These are phyloP conservation scores for Cynopterus brachyotis DNA, from an alignment of 2,113 vertebrate genomes.

Conservation along the genomic window DNA sequence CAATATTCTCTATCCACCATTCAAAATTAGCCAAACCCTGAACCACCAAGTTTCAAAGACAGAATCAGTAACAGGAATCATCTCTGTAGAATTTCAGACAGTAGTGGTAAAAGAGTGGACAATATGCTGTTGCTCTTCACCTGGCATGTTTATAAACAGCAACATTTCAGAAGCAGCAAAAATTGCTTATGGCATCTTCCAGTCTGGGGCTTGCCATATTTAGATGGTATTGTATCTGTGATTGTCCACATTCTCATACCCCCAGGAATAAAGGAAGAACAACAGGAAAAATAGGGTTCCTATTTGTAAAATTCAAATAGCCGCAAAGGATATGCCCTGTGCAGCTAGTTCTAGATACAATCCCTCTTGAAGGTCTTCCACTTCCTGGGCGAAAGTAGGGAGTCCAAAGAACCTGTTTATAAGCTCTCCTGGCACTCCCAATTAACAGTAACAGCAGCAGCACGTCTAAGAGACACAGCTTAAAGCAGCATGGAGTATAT, in stretches of 20 bases:
- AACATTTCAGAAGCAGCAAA: constrained; percentile 45
- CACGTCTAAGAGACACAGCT: background rate
- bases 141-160: constrained; percentile 8
- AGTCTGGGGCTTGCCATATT: background rate
- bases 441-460: background rate
- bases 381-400: background rate
- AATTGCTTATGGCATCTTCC: background rate
- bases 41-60: background rate
- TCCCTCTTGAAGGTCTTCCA: background rate
- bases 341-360: background rate
- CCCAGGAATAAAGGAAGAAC: background rate
- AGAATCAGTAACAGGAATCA: background rate
- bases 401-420: background rate
- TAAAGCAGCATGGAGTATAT: background rate
- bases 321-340: background rate
- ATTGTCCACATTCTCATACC: constrained; percentile 32
- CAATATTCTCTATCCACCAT: background rate
- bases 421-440: background rate
- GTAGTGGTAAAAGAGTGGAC: background rate
- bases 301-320: background rate
- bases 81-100: background rate
- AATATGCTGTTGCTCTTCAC: background rate
- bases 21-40: background rate
- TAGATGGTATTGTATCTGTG: background rate
- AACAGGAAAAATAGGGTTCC: constrained; percentile 24